Percentiles rank a stretch among this genome's conserved stretches.
phyloP scores from a whole-genome alignment of 2,797 vertebrate genomes.

The Microchirus variegatus region DNA sequence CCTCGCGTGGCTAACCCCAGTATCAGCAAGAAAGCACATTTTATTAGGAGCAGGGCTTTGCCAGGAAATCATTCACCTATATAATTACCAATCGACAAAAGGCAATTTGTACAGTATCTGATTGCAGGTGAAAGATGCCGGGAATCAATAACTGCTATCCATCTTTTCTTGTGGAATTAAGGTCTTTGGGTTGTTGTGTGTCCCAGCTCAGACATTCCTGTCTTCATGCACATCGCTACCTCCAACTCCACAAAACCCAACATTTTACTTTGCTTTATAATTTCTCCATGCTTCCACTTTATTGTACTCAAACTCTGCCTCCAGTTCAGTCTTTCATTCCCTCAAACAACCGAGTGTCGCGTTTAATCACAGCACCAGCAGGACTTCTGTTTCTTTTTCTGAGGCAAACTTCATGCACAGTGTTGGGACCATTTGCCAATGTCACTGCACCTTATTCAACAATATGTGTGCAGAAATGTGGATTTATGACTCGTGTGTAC shows the following conservation, averaged over 20 bases:
- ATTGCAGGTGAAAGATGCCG: conserved; percentile 62
- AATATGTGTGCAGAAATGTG: no score
- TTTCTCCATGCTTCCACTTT: conserved; percentile 20
- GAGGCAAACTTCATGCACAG: no score
- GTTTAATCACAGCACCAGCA: no score
- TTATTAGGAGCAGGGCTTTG: conserved; percentile 50
- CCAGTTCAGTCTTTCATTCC: neutral
- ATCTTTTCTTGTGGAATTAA: conserved; percentile 52
- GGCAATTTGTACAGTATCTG: conserved; percentile 65
- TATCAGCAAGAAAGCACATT: conserved; percentile 55
- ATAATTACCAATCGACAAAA: conserved; percentile 73
- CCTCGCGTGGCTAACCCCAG: conserved; percentile 29
- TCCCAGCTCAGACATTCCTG: conserved; percentile 3
- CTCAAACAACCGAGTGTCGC: no score
- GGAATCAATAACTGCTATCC: conserved; percentile 57
- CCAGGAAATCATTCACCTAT: conserved; percentile 72
- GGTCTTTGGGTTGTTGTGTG: conserved; percentile 28
- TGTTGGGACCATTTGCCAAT: no score
- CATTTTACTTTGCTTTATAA: neutral
- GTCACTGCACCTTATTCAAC: no score
- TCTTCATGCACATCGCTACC: neutral
- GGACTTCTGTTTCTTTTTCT: no score
- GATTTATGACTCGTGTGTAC: no score
- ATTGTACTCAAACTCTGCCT: conserved; percentile 9
- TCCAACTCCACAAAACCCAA: neutral